Conservation (phyloP, 2,888 invertebrate genomes). For the Macrostomum cliftonense region DNA sequence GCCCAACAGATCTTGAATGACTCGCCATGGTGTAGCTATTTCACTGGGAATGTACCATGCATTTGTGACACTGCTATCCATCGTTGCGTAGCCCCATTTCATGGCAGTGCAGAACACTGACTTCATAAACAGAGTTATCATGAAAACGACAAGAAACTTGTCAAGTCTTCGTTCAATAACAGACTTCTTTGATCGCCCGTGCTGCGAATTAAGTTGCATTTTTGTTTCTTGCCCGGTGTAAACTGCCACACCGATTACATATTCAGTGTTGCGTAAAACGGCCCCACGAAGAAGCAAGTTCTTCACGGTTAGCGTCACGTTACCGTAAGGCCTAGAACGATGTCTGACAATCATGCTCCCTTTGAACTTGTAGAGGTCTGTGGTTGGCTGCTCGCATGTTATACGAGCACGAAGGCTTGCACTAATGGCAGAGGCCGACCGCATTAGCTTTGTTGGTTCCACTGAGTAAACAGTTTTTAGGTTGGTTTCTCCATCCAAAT, state of each 20-base stretch:
- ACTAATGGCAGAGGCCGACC: constrained; percentile 26
- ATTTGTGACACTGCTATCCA: no score
- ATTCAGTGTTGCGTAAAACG: constrained; percentile 58
- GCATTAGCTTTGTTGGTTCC: constrained; percentile 24
- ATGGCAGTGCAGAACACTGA: constrained; percentile 45
- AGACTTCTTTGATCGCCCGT: constrained; percentile 52
- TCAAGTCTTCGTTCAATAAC: constrained; percentile 51
- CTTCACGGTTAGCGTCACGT: constrained; percentile 45
- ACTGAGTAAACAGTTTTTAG: constrained; percentile 40
- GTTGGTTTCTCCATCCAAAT: constrained; percentile 64
- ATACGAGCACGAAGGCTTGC: constrained; percentile 42
- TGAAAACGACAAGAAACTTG: constrained; percentile 50
- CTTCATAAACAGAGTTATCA: constrained; percentile 46
- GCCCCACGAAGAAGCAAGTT: constrained; percentile 60
- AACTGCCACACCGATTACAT: constrained; percentile 53
- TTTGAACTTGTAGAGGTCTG: constrained; percentile 55
- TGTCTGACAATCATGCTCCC: no score
- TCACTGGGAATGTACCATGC: constrained; percentile 7
- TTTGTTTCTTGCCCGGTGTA: constrained; percentile 67
- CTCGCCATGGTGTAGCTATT: constrained; percentile 12
- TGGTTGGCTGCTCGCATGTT: constrained; percentile 53
- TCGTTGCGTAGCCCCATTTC: constrained; percentile 36
- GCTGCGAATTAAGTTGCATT: constrained; percentile 58
- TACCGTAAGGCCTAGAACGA: no score
- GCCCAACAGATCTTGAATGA: constrained; percentile 46